Percentiles rank a stretch among this genome's conserved stretches.
Conservation (phyloP, 2,888 invertebrate genomes). For the Diarsia dahlii region DNA sequence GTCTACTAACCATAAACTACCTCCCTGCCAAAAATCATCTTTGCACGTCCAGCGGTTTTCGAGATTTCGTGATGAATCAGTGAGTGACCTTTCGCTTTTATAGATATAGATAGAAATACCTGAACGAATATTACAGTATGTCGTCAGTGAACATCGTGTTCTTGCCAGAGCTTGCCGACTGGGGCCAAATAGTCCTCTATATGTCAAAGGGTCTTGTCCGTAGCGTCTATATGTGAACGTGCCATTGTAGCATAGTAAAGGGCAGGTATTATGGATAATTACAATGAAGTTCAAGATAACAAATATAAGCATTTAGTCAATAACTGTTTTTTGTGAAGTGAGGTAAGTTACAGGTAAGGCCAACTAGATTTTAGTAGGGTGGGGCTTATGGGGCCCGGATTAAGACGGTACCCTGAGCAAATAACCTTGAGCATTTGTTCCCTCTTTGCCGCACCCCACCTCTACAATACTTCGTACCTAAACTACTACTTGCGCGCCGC, state of each 20-base stretch:
- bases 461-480: too few species aligned
- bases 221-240: conserved; percentile 75
- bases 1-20: too few species aligned
- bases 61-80: too few species aligned
- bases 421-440: too few species aligned
- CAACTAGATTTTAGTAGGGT: conserved; percentile 55
- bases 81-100: too few species aligned
- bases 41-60: too few species aligned
- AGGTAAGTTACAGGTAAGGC: conserved; percentile 28
- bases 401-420: too few species aligned
- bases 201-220: conserved; percentile 80
- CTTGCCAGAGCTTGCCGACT: conserved; percentile 64
- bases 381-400: not conserved
- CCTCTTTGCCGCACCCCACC: too few species aligned
- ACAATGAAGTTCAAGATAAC: conserved; percentile 60
- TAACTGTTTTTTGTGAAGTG: conserved; percentile 41
- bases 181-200: conserved; percentile 66
- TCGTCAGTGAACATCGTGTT: conserved; percentile 76
- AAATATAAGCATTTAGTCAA: conserved; percentile 53
- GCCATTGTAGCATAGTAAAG: conserved; percentile 84
- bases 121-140: conserved; percentile 70
- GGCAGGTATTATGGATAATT: conserved; percentile 57
- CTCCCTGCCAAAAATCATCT: too few species aligned
- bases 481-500: too few species aligned
- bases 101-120: too few species aligned